Evolutionary conservation across 2,888 invertebrate species (phyloP), one percentile per base, ranked within the genome.

Genomic region (Nebria salina): DNA sequence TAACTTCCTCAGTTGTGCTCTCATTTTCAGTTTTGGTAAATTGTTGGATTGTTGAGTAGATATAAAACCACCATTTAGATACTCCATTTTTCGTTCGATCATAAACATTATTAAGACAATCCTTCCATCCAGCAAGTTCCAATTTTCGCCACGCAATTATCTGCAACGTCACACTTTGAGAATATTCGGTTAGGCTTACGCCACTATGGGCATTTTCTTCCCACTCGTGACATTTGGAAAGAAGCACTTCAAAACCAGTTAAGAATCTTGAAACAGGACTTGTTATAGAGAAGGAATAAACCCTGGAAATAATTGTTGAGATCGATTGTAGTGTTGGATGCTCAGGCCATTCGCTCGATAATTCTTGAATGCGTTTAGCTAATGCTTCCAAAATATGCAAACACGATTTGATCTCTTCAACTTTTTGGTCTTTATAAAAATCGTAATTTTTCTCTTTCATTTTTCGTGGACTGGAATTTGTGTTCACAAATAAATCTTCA

Each of bases 131-230:
- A 81, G 92, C 92, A 85, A 99, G 90, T 87, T 99, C 98, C 41
- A 97, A 88, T 87, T 96, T 95, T 82, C 98, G 93, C 98, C 98
- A 99, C 75, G 93, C 91, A 73, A 98, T 93, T 75, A 99, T 95
- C 86, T 95, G 94, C 83, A 93, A 92, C 0, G 95, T 95, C 0
- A 99, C 90, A 42, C 92, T 91, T 42, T 93, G 88, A n/a, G 96
- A 93, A 82, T 95, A 91, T 0, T 92, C 91, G 0, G 93, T 91
- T 86, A 99, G 89, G 83, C 96, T 96, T 82, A 98, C 96, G 6
- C 94, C 95, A 83, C 92, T 93, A 85, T 97, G 96, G 0, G 98
- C 97, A 84, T 96, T 95, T 85, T 94, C 93, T 87, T 98, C 97
- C 98, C 98, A 98, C 85, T 97, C 95, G 83, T 97, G 93, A 76